A percentile compares a stretch with the other conserved stretches of the same genome.
These are phyloP conservation scores for Orius insidiosus DNA, from an alignment of 1,140 invertebrate genomes.

Conservation along the genomic window DNA sequence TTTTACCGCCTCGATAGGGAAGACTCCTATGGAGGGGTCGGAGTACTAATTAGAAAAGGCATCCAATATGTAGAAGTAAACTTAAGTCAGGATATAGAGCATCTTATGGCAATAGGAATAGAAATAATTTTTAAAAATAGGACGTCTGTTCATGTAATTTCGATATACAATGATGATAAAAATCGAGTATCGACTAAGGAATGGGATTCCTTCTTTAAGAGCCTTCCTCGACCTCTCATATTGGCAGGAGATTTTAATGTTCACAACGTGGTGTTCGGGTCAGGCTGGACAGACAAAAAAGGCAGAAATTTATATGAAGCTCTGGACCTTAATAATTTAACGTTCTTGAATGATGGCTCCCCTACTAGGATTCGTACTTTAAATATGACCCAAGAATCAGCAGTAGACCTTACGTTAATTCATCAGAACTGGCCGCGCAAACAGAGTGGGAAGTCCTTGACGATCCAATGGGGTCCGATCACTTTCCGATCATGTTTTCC, in stretches of 20 bases:
- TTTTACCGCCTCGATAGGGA: background rate
- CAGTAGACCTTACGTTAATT: background rate
- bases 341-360: background rate
- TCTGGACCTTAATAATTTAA: background rate
- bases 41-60: background rate
- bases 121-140: background rate
- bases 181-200: background rate
- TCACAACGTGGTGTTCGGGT: background rate
- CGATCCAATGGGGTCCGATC: slow-evolving; percentile 1
- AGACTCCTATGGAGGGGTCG: background rate
- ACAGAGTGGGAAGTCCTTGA: background rate
- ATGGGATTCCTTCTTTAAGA: background rate
- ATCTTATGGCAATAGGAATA: background rate
- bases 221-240: background rate
- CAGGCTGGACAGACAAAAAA: background rate
- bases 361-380: background rate
- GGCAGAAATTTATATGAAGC: background rate
- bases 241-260: background rate
- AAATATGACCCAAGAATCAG: background rate
- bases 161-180: background rate
- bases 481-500: background rate
- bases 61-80: background rate
- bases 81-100: background rate
- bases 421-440: background rate
- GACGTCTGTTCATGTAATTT: background rate